Evolutionary conservation across 64 coral and sea anemone species (phyloP).

Genomic region (Acropora yongei): DNA sequence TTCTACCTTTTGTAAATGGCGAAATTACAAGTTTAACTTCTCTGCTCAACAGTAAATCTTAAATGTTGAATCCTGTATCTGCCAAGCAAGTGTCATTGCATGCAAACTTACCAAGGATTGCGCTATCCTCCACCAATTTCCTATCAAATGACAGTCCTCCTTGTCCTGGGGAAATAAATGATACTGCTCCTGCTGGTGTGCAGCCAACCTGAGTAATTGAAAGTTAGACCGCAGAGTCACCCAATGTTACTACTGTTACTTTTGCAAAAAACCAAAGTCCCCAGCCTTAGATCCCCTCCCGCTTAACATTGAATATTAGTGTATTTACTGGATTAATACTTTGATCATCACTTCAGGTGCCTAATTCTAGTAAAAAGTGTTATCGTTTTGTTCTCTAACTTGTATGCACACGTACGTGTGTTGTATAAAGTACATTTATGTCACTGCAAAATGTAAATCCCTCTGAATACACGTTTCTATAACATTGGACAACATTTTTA

Average conservation of each 20-base stretch:
- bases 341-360: too few species aligned
- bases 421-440: too few species aligned
- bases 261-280: too few species aligned
- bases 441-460: too few species aligned
- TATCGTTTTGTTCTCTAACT: too few species aligned
- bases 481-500: too few species aligned
- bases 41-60: conserved; percentile 49
- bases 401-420: too few species aligned
- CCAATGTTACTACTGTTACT: background rate
- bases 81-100: conserved; percentile 22
- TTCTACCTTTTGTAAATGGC: conserved; percentile 68
- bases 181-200: conserved; percentile 42
- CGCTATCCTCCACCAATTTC: conserved; percentile 44
- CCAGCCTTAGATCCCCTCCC: too few species aligned
- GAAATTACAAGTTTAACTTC: conserved; percentile 50
- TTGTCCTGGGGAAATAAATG: conserved; percentile 44
- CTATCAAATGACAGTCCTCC: conserved; percentile 45
- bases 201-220: background rate
- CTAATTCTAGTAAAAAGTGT: too few species aligned
- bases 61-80: conserved; percentile 57
- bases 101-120: conserved; percentile 43
- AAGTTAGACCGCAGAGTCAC: background rate
- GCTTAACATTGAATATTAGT: too few species aligned
- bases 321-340: too few species aligned
- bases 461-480: too few species aligned